Evolutionary conservation across 1,140 invertebrate species (phyloP).

Genomic region (Laodelphax striatellus): DNA sequence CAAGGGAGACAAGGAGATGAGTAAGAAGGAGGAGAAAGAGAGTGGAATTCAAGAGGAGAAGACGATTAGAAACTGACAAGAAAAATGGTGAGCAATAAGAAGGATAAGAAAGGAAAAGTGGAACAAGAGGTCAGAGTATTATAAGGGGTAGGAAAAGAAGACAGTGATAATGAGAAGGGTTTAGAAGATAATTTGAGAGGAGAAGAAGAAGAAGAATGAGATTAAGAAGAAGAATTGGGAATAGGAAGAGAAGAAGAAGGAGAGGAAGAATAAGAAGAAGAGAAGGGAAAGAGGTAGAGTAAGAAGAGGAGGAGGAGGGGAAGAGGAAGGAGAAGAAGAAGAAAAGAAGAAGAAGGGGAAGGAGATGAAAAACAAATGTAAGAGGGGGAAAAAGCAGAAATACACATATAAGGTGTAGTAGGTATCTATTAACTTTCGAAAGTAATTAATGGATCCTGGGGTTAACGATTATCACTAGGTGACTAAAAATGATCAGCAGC

Average conservation of each 20-base stretch:
- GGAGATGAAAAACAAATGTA: not conserved
- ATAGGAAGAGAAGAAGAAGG: not conserved
- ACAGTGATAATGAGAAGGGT: too few species aligned
- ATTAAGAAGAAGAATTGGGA: not conserved
- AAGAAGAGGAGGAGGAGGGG: not conserved
- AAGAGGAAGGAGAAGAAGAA: not conserved
- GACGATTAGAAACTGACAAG: not conserved
- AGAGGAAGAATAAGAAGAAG: constrained; percentile 2
- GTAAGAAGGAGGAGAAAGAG: not conserved
- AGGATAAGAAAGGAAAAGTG: not conserved
- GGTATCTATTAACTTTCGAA: too few species aligned
- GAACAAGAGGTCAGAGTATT: not conserved
- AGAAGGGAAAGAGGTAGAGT: not conserved
- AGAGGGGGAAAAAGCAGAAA: too few species aligned
- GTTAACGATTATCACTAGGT: too few species aligned
- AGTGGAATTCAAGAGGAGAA: not conserved
- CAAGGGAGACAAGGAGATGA: too few species aligned
- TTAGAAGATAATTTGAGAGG: too few species aligned
- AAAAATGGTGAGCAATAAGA: not conserved
- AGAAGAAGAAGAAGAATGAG: not conserved
- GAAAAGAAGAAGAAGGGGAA: not conserved
- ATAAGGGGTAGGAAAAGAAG: too few species aligned
- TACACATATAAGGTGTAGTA: too few species aligned
- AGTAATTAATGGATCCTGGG: too few species aligned
- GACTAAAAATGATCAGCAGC: too few species aligned